A percentile compares a stretch with the other conserved stretches of the same genome.
These are phyloP conservation scores for Allolobophora icterica DNA, from an alignment of 2,888 invertebrate genomes.

Conservation along the genomic window DNA sequence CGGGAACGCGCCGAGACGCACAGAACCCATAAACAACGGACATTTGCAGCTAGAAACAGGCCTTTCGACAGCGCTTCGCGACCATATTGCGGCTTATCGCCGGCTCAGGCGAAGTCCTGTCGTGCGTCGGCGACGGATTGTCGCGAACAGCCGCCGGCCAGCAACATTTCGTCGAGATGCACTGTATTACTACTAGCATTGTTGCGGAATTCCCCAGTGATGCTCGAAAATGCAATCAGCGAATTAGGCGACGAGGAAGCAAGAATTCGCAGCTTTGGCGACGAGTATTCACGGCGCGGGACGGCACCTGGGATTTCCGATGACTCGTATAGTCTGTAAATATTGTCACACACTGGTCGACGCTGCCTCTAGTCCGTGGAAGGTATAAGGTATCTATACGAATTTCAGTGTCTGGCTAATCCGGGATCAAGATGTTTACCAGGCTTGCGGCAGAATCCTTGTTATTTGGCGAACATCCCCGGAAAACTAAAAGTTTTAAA, in stretches of 20 bases:
- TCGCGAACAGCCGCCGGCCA: background rate
- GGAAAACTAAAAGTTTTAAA: background rate
- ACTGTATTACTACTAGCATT: background rate
- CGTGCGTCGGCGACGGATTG: background rate
- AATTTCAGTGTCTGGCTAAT: too few relatives aligned
- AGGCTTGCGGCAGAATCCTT: background rate
- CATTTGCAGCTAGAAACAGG: background rate
- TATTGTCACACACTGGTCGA: too few relatives aligned
- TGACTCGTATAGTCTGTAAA: background rate
- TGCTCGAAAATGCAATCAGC: constrained; percentile 10
- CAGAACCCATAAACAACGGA: background rate
- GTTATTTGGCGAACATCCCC: background rate
- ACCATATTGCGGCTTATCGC: constrained; percentile 17
- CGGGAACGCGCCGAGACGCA: background rate
- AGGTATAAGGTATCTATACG: too few relatives aligned
- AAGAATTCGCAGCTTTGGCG: background rate
- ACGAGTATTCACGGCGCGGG: background rate
- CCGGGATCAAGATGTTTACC: background rate
- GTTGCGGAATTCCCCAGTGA: background rate
- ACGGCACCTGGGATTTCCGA: background rate
- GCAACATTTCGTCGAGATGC: background rate
- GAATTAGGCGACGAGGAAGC: background rate
- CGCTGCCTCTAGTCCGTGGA: too few relatives aligned
- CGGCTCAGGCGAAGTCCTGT: background rate
- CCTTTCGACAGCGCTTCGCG: background rate